These are phyloP conservation scores for Ganaspis brasiliensis DNA, from an alignment of 2,888 invertebrate genomes.

Conservation along the genomic window DNA sequence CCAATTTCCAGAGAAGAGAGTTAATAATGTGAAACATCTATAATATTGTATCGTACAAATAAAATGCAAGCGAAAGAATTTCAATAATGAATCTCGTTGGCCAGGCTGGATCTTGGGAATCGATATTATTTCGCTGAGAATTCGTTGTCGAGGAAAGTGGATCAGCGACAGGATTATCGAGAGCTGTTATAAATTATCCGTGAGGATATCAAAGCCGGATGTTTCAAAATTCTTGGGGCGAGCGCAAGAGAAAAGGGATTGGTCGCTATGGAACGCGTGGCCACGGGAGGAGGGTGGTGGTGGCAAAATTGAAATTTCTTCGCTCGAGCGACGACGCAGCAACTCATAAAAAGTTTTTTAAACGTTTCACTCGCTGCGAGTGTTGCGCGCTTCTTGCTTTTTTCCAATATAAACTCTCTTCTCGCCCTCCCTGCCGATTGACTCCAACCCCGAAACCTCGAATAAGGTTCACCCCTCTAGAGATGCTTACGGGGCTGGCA, in stretches of 20 bases:
- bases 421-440: conserved; percentile 70
- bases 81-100: background rate
- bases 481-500: conserved; percentile 72
- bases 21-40: no score
- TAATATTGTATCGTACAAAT: background rate
- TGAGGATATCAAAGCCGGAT: conserved; percentile 57
- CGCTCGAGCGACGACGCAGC: conserved; percentile 79
- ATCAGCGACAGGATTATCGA: conserved; percentile 50
- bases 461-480: conserved; percentile 55
- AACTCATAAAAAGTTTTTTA: conserved; percentile 80
- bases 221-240: conserved; percentile 57
- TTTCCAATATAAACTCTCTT: conserved; percentile 76
- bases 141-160: conserved; percentile 17
- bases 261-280: conserved; percentile 49
- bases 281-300: conserved; percentile 41
- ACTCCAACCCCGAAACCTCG: conserved; percentile 64
- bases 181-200: conserved; percentile 54
- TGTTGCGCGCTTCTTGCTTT: conserved; percentile 70
- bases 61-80: background rate
- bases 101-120: background rate
- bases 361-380: conserved; percentile 75
- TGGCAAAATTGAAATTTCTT: conserved; percentile 80
- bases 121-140: conserved; percentile 31
- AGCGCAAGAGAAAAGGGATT: conserved; percentile 36
- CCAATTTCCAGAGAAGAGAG: conserved; percentile 43